A percentile compares a stretch with the other conserved stretches of the same genome.
These are phyloP conservation scores for Semotilus atromaculatus DNA, from an alignment of 2,797 vertebrate species.

Conservation along the genomic window DNA sequence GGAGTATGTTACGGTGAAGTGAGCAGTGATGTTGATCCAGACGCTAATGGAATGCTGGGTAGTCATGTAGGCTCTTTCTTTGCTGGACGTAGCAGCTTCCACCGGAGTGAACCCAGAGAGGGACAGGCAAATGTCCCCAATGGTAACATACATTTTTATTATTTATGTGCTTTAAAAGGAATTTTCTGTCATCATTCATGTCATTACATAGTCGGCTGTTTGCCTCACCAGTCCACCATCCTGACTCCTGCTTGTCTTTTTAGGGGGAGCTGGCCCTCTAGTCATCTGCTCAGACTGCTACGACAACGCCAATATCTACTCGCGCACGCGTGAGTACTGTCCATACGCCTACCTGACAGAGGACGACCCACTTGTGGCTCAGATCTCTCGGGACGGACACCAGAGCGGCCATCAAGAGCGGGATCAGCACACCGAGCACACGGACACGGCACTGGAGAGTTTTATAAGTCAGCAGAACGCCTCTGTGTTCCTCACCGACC, in stretches of 20 bases:
- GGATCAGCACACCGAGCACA: slow-evolving; percentile 66
- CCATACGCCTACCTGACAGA: slow-evolving; percentile 89
- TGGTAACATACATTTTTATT: slow-evolving; percentile 64
- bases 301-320: slow-evolving; percentile 95
- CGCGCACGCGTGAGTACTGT: slow-evolving; percentile 91
- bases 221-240: neutral
- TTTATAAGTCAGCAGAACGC: slow-evolving; percentile 78
- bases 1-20: slow-evolving; percentile 82
- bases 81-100: slow-evolving; percentile 77
- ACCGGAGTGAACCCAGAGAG: slow-evolving; percentile 76
- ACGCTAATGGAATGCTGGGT: slow-evolving; percentile 73
- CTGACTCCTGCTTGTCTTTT: neutral
- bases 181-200: neutral
- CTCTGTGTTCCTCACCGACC: slow-evolving; percentile 77
- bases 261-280: slow-evolving; percentile 76
- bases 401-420: slow-evolving; percentile 55
- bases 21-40: slow-evolving; percentile 78
- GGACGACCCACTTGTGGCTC: slow-evolving; percentile 83
- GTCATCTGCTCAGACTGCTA: slow-evolving; percentile 98
- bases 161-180: neutral
- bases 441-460: slow-evolving; percentile 74
- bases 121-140: slow-evolving; percentile 68
- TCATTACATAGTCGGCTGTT: neutral
- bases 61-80: slow-evolving; percentile 80
- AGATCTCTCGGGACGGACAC: slow-evolving; percentile 72